These are phyloP conservation scores for Plectrocnemia conspersa DNA, from an alignment of 1,140 invertebrate species.

Conservation along the genomic window DNA sequence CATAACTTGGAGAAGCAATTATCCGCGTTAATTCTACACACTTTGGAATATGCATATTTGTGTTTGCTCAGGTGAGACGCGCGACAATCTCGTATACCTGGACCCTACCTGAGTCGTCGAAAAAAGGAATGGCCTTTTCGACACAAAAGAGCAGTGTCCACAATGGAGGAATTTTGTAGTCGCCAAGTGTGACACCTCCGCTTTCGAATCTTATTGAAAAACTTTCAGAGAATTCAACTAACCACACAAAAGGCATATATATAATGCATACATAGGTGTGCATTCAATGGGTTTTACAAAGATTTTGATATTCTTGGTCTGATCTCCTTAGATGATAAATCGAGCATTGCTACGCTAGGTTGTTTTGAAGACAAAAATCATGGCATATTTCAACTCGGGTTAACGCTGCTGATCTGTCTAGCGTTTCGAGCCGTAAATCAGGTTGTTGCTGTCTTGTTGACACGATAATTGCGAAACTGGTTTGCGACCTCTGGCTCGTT, in stretches of 20 bases:
- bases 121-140: no score
- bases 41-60: no score
- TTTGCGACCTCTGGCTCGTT: not conserved
- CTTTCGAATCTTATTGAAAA: not conserved
- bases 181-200: constrained; percentile 8
- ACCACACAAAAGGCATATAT: no score
- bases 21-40: no score
- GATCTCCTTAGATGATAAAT: constrained; percentile 5
- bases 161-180: constrained; percentile 7
- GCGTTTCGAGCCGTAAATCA: constrained; percentile 15
- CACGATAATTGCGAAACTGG: constrained; percentile 24
- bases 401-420: no score
- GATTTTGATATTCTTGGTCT: not conserved
- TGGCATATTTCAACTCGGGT: no score
- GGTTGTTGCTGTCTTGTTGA: constrained; percentile 16
- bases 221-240: constrained; percentile 6
- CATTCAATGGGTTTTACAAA: not conserved
- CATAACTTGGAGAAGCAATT: no score
- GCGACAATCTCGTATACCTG: no score
- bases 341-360: not conserved
- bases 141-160: no score
- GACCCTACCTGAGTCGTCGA: no score
- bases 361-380: not conserved
- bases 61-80: no score
- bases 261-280: constrained; percentile 9